Evolutionary conservation across 2,888 invertebrate species (phyloP).

Genomic region (Ectemnius cavifrons): DNA sequence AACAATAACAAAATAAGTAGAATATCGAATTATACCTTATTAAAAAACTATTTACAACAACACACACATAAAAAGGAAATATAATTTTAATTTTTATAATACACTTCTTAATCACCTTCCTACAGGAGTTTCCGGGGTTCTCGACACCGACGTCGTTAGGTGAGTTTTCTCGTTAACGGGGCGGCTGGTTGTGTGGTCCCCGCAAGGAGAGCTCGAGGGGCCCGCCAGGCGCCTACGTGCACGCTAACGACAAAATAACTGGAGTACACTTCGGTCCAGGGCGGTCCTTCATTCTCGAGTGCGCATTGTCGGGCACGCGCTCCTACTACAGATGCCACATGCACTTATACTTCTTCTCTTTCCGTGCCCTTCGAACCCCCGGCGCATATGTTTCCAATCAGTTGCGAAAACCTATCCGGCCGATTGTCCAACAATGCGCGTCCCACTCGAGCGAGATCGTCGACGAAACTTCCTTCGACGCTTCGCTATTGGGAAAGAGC

Average conservation of each 20-base stretch:
- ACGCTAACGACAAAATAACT: conserved; percentile 65
- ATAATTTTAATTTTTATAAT: too few relatives aligned
- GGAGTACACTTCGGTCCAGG: conserved; percentile 51
- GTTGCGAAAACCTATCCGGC: conserved; percentile 64
- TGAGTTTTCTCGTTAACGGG: too few relatives aligned
- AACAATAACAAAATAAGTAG: too few relatives aligned
- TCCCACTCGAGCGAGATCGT: too few relatives aligned
- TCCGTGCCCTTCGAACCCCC: conserved; percentile 59
- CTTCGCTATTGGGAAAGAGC: too few relatives aligned
- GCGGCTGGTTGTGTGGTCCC: conserved; percentile 58
- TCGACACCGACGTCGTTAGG: too few relatives aligned
- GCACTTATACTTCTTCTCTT: conserved; percentile 47
- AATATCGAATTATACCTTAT: too few relatives aligned
- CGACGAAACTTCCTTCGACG: too few relatives aligned
- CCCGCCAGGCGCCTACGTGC: conserved; percentile 40
- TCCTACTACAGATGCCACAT: conserved; percentile 74
- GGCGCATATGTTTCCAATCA: conserved; percentile 75
- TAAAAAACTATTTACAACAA: too few relatives aligned
- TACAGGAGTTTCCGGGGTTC: too few relatives aligned
- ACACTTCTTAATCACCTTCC: too few relatives aligned
- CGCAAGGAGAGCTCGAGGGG: conserved; percentile 45
- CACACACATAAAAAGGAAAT: too few relatives aligned
- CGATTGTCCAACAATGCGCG: conserved; percentile 2
- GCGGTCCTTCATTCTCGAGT: conserved; percentile 67
- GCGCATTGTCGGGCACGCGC: conserved; percentile 77